Evolutionary conservation across 2,113 vertebrate species (phyloP), one percentile per base, ranked within the genome.

Genomic region (Apaloderma vittatum): DNA sequence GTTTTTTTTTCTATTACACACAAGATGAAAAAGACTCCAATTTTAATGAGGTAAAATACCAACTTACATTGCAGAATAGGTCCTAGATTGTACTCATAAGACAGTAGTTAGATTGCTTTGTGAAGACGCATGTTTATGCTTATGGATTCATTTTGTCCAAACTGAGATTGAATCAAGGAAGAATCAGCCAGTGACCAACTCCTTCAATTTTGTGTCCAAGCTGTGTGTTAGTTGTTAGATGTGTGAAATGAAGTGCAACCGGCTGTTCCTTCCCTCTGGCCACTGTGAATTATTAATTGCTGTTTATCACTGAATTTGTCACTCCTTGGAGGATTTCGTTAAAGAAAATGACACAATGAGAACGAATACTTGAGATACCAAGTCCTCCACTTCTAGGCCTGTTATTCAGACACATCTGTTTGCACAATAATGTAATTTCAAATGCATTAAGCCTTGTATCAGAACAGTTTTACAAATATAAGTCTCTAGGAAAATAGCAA

Each of bases 261-360:
- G 1, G 40, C 86, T 88, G 45, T 74, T 89, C 68, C 61, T 94
- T 84, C 79, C 86, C 88, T 93, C 90, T 78, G 86, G 83, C 65
- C 88, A 75, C 32, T 71, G 72, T 97, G 79, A 93, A 94, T 95
- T 94, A 96, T 94, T 95, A 96, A 96, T 96, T 95, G 79, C 48
- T 97, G 59, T 94, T 97, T 95, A 78, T 91, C 78, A 90, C 95
- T 46, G 70, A 72, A 61, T 94, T 92, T 94, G 65, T 86, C 45
- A 61, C 24, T 95, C 88, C 86, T 91, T 89, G 75, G 92, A 86
- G 83, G 27, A 84, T 97, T 89, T 93, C 40, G 52, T 88, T 92
- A 85, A 93, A 84, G 78, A 63, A 91, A 95, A 74, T 3, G 30
- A 72, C 72, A 93, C 77, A 91, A 29, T 54, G 76, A 77, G 65